Conservation (phyloP, 2,797 vertebrate species). For the Propithecus deckenii region DNA sequence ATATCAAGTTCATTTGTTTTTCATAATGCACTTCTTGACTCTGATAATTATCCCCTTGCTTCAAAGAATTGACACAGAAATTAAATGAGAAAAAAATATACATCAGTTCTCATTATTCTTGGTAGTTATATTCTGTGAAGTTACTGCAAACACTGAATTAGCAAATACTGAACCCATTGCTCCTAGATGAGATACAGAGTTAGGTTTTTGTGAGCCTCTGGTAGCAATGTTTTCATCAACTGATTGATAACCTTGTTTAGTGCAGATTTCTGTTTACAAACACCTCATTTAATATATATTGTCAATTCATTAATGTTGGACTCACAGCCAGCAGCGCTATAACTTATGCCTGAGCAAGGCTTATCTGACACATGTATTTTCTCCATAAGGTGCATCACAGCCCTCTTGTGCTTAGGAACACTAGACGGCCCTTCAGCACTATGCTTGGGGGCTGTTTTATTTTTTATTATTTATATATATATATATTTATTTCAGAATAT, state of each 20-base stretch:
- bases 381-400: neutral
- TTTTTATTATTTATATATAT: too few relatives aligned
- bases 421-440: neutral
- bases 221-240: neutral
- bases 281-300: neutral
- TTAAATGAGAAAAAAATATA: neutral
- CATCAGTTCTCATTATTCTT: neutral
- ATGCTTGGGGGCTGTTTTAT: neutral
- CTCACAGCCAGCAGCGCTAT: neutral
- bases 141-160: neutral
- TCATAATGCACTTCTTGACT: neutral
- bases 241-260: neutral
- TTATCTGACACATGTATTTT: neutral
- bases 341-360: neutral
- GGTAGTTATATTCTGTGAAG: neutral
- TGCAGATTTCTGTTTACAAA: slow-evolving; percentile 4
- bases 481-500: too few relatives aligned
- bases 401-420: neutral
- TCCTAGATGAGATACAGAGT: neutral
- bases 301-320: neutral
- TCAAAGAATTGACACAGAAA: neutral
- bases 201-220: neutral
- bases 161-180: neutral
- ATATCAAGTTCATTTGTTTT: neutral
- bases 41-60: neutral